A percentile compares a stretch with the other conserved stretches of the same genome.
These are phyloP conservation scores for Tenthredo amoena DNA, from an alignment of 2,888 invertebrate genomes.

Conservation along the genomic window DNA sequence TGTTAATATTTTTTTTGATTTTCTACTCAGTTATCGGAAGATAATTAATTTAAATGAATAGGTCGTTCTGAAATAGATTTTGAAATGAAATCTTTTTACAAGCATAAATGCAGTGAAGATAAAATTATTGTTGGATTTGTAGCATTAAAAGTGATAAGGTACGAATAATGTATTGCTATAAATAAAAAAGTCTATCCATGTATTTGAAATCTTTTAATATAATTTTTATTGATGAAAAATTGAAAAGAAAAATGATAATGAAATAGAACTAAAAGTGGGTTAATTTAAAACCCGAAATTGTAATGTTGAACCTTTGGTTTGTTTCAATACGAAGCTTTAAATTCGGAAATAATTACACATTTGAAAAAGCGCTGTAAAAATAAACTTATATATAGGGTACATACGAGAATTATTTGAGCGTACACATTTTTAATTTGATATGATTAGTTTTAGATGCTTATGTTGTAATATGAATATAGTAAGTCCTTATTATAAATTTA, in stretches of 20 bases:
- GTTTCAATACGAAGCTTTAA: conserved; percentile 17
- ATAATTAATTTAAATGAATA: background rate
- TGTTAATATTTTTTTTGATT: background rate
- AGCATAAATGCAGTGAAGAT: background rate
- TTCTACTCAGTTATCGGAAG: background rate
- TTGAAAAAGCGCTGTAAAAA: conserved; percentile 40
- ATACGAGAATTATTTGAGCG: conserved; percentile 35
- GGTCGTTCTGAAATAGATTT: too few species aligned
- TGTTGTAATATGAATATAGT: conserved; percentile 58
- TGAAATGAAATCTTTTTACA: background rate
- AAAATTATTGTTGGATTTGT: background rate
- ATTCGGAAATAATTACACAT: conserved; percentile 35
- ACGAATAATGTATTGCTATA: background rate
- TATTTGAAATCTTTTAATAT: conserved; percentile 12
- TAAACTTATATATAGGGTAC: conserved; percentile 39
- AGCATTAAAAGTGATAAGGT: background rate
- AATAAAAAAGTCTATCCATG: background rate
- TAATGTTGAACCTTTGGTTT: conserved; percentile 22
- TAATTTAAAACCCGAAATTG: background rate
- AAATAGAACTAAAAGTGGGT: background rate
- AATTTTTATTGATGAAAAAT: conserved; percentile 37
- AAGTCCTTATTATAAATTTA: conserved; percentile 37
- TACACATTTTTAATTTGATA: conserved; percentile 60
- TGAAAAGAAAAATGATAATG: conserved; percentile 8
- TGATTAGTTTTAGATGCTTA: conserved; percentile 60